Evolutionary conservation across 1,140 invertebrate species (phyloP), one percentile per base, ranked within the genome.

Genomic region (Drosophila varians): DNA sequence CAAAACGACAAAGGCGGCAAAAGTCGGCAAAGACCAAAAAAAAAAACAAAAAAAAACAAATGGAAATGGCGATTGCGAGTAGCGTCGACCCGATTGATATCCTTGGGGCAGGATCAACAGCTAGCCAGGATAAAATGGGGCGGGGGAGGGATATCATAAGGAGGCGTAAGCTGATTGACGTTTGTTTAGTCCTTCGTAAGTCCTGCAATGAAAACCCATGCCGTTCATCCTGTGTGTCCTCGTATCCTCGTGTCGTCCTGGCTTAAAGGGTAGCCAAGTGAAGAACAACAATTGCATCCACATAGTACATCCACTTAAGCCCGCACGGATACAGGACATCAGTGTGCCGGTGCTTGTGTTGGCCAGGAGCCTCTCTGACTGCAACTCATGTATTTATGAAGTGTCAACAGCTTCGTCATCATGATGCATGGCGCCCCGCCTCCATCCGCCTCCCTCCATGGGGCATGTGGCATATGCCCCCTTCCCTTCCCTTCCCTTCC

Each of bases 361-460:
- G 9, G 28, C 16, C 42, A 7, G 28, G 21, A 34, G 55, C 46
- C 51, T 36, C 40, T 62, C 48, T 54, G 75, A 72, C 79, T 84
- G 80, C 76, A 84, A 84, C 76, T 86, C 80, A 84, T 84, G 80
- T 84, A 84, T 84, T 84, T 84, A 84, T 84, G 80, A 84, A 84
- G 80, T 84, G 80, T 84, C 80, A 84, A 84, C 80, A 84, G 72
- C 72, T 65, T 86, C 80, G 72, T 74, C 78, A 78, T 71, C 78
- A 78, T 84, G 80, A 86, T 84, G 80, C 75, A 84, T 86, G 62
- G 66, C 47, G 52, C 48, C 48, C 65, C 46, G 25, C 61, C 74
- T 73, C 71, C 68, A 75, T 79, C 65, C 75, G 56, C 48, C 12
- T 28, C n/a, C 25, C 23, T 19, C 9, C 42, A 31, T 31, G 28